Conservation (phyloP, 2,113 vertebrate genomes). For the Pampusana beccarii region DNA sequence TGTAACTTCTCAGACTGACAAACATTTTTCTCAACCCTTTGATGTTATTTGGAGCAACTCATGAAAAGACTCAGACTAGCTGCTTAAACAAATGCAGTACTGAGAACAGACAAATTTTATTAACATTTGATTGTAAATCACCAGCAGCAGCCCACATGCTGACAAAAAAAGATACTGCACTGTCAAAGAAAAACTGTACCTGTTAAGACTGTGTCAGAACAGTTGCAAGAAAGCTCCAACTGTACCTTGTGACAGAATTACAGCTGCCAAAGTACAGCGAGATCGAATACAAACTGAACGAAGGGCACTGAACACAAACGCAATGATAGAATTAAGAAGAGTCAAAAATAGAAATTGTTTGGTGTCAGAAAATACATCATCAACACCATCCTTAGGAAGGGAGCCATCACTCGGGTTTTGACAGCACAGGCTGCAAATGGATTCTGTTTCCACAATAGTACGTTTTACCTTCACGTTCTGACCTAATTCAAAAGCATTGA, state of each 20-base stretch:
- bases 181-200: slow-evolving; percentile 13
- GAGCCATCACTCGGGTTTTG: slow-evolving; percentile 29
- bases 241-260: background rate
- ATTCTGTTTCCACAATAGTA: background rate
- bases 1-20: slow-evolving; percentile 26
- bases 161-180: slow-evolving; percentile 13
- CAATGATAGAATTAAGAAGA: background rate
- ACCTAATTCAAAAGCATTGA: background rate
- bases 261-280: background rate
- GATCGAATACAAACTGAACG: background rate
- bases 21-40: slow-evolving; percentile 67
- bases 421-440: slow-evolving; percentile 2
- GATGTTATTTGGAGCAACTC: slow-evolving; percentile 64
- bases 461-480: background rate
- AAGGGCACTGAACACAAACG: slow-evolving; percentile 1
- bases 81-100: slow-evolving; percentile 64
- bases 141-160: background rate
- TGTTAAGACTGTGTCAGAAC: background rate
- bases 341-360: slow-evolving; percentile 28
- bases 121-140: slow-evolving; percentile 58
- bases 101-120: slow-evolving; percentile 62
- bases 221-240: background rate
- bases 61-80: slow-evolving; percentile 50
- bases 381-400: background rate
- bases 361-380: background rate